These are phyloP conservation scores for Caenorhabditis inopinata DNA, from an alignment of 1,140 invertebrate species.

Conservation along the genomic window DNA sequence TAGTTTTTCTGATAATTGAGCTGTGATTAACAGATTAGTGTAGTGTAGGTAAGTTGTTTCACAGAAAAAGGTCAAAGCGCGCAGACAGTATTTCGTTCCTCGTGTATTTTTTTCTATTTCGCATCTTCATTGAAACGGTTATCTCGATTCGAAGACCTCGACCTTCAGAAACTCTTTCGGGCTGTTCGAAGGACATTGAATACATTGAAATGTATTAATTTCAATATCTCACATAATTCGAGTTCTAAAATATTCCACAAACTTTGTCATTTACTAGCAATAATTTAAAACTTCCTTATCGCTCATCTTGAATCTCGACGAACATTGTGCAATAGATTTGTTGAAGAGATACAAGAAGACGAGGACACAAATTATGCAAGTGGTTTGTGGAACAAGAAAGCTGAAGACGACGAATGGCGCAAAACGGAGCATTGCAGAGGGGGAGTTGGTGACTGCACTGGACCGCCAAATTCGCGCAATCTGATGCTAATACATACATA, in stretches of 20 bases:
- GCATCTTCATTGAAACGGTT: no score
- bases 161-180: not conserved
- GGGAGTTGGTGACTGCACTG: not conserved
- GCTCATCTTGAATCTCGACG: not conserved
- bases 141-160: no score
- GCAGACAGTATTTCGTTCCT: no score
- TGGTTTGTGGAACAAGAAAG: not conserved
- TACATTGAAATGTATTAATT: no score
- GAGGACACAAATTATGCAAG: conserved; percentile 31
- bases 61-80: no score
- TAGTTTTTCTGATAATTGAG: no score
- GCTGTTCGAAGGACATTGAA: no score
- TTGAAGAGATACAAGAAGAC: conserved; percentile 8
- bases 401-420: not conserved
- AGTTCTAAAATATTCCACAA: no score
- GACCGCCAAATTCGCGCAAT: conserved; percentile 3
- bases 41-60: no score
- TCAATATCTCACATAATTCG: no score
- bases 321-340: conserved; percentile 34
- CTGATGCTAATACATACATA: conserved; percentile 30
- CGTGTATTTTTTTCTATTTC: no score
- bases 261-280: not conserved
- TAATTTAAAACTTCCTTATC: conserved; percentile 23
- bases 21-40: no score
- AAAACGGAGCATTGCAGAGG: not conserved